Conservation (phyloP, 30 jellyfish, hydroid and myxozoan species). For the Rhopilema esculentum region DNA sequence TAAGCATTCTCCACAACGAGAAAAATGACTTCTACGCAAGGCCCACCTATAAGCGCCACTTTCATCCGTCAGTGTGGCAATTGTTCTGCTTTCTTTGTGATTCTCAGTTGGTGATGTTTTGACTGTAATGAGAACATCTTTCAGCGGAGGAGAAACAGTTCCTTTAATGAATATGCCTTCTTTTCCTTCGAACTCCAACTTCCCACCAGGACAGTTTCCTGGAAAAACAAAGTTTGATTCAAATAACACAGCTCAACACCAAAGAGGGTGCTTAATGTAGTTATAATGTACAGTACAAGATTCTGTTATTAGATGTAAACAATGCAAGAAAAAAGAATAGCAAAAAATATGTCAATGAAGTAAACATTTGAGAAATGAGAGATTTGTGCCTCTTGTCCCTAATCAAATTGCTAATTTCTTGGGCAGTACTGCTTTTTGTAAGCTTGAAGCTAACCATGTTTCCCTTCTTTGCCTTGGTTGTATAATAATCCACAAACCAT, state of each 20-base stretch:
- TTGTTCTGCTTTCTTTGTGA: slow-evolving; percentile 58
- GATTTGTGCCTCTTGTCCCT: too few relatives aligned
- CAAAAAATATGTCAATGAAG: too few relatives aligned
- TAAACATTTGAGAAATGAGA: too few relatives aligned
- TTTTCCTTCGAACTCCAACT: slow-evolving; percentile 77
- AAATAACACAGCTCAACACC: neutral
- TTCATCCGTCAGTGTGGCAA: slow-evolving; percentile 70
- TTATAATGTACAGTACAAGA: too few relatives aligned
- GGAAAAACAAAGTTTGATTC: neutral
- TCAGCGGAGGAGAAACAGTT: slow-evolving; percentile 76
- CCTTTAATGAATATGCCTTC: slow-evolving; percentile 94
- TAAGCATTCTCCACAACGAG: too few relatives aligned
- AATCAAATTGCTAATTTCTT: too few relatives aligned
- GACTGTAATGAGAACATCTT: slow-evolving; percentile 81
- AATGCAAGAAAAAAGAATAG: neutral
- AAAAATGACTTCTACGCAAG: too few relatives aligned
- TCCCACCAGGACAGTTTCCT: slow-evolving; percentile 94
- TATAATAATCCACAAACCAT: too few relatives aligned
- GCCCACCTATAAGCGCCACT: slow-evolving; percentile 78
- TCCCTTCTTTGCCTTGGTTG: too few relatives aligned
- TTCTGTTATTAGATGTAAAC: neutral
- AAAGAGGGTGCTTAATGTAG: too few relatives aligned
- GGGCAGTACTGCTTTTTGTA: too few relatives aligned
- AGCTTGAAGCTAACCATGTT: too few relatives aligned
- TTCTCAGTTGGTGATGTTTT: slow-evolving; percentile 50